Base-by-base conservation (phyloP, 2,797 vertebrate species). In the Ptychobarbus kaznakovi region DNA sequence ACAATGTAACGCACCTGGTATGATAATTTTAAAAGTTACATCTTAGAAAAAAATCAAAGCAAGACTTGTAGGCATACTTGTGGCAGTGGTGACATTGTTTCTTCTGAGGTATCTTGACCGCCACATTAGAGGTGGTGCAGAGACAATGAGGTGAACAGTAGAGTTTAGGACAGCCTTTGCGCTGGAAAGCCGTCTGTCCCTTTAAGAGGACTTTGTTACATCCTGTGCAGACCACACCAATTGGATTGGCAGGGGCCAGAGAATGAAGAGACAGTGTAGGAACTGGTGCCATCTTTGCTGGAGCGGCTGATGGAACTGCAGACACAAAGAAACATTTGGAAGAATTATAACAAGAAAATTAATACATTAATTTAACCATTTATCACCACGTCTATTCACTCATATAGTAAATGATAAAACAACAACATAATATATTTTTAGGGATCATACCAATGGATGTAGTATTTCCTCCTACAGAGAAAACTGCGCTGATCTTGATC, bases 141-240 rank as follows among this genome's bases (percentile, higher is more conserved):
- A 99, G 98, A 95, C 98, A 99, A 94, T 92, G 72, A 75, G 98
- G 97, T 89, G 98, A 99, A 94, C 98, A 99, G 96, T 97, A 99
- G 78, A 99, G 97, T 56, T 97, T 96, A 3, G 97, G 92, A 10
- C 96, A 98, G 86, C 98, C 98, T 93, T 98, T 99, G 91, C 97
- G 96, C 94, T 99, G 98, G 93, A 97, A 99, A 1, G 98, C 98
- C 0, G 98, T 99, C 94, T 99, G 98, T 38, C 98, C 98, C 91
- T 97, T 99, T 87, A 97, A 93, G 88, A 99, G 95, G 89, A 93
- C 92, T 95, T 97, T 98, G 93, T 96, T 98, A 91, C 98, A 99
- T 89, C 96, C 94, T 44, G 96, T 96, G 91, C 98, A 99, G 90
- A 94, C 96, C 91, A 97, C 96, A 88, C 95, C 94, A 90, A 96